These are phyloP conservation scores for Eumaeus atala DNA, from an alignment of 1,140 invertebrate genomes.

Conservation along the genomic window DNA sequence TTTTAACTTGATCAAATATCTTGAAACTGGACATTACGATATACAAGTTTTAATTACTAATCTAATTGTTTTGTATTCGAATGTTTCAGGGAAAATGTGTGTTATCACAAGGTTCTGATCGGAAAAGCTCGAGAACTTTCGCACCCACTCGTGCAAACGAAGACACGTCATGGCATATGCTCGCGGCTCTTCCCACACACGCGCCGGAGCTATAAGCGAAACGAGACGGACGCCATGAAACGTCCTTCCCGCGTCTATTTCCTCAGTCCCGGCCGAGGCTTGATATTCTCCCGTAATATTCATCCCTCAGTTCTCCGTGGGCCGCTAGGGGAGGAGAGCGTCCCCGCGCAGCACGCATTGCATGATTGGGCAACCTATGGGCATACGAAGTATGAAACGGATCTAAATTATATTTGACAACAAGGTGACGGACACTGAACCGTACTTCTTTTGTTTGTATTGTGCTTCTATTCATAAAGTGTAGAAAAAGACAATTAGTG, in stretches of 20 bases:
- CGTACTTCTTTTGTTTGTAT: not conserved
- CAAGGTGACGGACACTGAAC: not conserved
- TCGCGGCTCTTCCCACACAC: not conserved
- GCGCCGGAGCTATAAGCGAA: slow-evolving; percentile 11
- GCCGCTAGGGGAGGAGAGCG: slow-evolving; percentile 11
- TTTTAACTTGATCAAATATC: no score
- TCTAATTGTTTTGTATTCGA: no score
- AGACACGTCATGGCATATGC: not conserved
- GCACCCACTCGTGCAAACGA: slow-evolving; percentile 20
- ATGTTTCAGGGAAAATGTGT: no score
- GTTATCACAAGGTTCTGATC: slow-evolving; percentile 18
- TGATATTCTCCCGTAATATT: slow-evolving; percentile 64
- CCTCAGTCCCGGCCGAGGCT: slow-evolving; percentile 57
- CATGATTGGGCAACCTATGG: slow-evolving; percentile 56
- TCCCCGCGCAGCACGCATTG: slow-evolving; percentile 31
- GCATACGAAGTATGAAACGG: slow-evolving; percentile 20
- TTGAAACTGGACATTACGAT: no score
- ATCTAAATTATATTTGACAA: not conserved
- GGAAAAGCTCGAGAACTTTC: slow-evolving; percentile 28
- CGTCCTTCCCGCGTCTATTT: slow-evolving; percentile 37
- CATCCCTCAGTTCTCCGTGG: slow-evolving; percentile 54
- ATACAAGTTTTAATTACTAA: no score
- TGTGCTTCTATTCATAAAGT: not conserved
- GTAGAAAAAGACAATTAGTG: not conserved
- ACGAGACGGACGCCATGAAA: slow-evolving; percentile 31